Base-by-base conservation (phyloP, 2,113 vertebrate genomes). In the Heterotis niloticus region DNA sequence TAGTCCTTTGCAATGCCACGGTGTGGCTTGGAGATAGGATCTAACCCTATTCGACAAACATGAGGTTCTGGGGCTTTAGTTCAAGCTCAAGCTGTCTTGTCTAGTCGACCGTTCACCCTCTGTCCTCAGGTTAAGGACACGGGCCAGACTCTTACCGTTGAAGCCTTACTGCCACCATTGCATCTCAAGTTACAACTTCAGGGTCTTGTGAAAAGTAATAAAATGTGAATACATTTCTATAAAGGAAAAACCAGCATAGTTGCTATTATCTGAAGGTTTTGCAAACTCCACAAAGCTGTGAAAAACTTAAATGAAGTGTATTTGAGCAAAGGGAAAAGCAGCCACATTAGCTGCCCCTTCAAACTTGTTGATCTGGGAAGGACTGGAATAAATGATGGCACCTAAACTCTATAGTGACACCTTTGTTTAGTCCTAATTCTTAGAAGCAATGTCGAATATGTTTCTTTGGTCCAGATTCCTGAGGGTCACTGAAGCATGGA, bases 1-100 rank as follows among this genome's bases (percentile, higher is more conserved):
- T 75, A 65, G 71, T 3, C 64, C 51, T 75, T 66, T 23, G 57
- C 44, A 74, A 66, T 67, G 67, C 44, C 24, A 74, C 18, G 75
- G 44, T 57, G 10, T 18, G 24, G 60, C 73, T 79, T 79, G 57
- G 18, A 66, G 78, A 75, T 80, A 75, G 34, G 16, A 80, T 80
- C 71, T 57, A 26, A 20, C 24, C 70, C 34, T 20, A 70, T 66
- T 73, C 73, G 78, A 80, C 78, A 71, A 56, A 24, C 52, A 11
- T 9, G 29, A 2, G 54, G 65, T 66, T 66, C 29, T 64, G 74
- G 62, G 59, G 7, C 64, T 34, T 59, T 28, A 56, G n/a, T 12
- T 24, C 64, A 28, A 10, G 23, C 3, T 20, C 71, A 54, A 64
- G 68, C 13, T 26, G 20, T 11, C 16, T 23, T 13, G 71, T 44